Evolutionary conservation across 53 echinoderm and acorn worm genomes (phyloP).

Genomic region (Holothuria scabra): DNA sequence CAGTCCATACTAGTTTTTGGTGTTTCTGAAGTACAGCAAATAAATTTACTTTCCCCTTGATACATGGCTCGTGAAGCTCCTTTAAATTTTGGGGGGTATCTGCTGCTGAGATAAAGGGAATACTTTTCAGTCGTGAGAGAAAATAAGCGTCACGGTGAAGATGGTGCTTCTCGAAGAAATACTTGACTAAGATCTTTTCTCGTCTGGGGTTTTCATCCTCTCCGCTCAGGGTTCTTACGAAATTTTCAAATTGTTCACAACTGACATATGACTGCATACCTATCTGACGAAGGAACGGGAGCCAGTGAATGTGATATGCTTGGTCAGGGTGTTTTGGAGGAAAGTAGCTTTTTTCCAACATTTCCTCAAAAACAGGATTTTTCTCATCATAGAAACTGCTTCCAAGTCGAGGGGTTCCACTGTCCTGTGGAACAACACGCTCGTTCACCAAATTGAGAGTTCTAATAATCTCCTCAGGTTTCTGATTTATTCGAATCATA

Average conservation of each 20-base stretch:
- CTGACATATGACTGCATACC: not conserved
- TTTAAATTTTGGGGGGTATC: not conserved
- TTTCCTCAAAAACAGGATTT: constrained; percentile 27
- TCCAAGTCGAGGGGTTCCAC: not conserved
- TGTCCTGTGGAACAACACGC: not conserved
- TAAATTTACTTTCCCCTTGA: not conserved
- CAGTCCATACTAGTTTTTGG: not conserved
- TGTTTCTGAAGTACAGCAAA: not conserved
- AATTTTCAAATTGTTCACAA: not conserved
- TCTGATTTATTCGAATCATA: not conserved
- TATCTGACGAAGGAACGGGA: not conserved
- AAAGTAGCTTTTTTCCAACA: not conserved
- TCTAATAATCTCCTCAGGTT: not conserved
- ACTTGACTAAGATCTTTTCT: constrained; percentile 1
- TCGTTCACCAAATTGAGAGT: not conserved
- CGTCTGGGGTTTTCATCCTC: not conserved
- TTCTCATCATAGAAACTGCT: not conserved
- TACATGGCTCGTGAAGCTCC: constrained; percentile 4
- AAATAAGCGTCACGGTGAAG: not conserved
- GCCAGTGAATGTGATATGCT: not conserved
- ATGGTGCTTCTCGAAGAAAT: constrained; percentile 3
- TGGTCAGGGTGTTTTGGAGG: not conserved
- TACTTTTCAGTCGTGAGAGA: not conserved
- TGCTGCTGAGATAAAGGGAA: constrained; percentile 12
- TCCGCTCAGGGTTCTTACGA: not conserved